Base-by-base conservation (phyloP, 1,140 invertebrate genomes). In the Probaryconus sp. region DNA sequence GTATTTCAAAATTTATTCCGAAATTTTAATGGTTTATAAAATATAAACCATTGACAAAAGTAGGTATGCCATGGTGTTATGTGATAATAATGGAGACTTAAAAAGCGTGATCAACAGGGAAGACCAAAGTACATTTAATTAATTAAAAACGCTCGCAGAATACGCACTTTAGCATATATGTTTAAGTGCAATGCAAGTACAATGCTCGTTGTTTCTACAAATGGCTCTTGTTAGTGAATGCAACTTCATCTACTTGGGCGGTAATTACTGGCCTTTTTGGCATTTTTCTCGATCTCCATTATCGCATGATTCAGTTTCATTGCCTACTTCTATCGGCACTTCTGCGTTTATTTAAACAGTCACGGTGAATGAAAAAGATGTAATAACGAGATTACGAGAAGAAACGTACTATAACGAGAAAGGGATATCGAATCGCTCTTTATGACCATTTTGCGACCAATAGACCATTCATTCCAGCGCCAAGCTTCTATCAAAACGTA, bases 401-500 rank as follows among this genome's bases (percentile, higher is more conserved):
- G 28, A 70, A 55, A 37, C 10, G 21, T 21, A 47, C 21, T 16
- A 16, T 43, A 47, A 56, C 50, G 31, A 43, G 42, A 48, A 35
- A 55, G 31, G 30, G 48, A 65, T 56, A 67, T 48, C 51, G 45
- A 38, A 48, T 48, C 20, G 40, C 45, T 51, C 55, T 69, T 60
- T 61, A 69, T 69, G 43, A 65, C 58, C 51, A 61, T 77, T 69
- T 68, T 26, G 51, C 37, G 50, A 56, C 47, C 61, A 68, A 77
- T 73, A 65, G 51, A 47, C 56, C 55, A 77, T 77, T 74, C 65
- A 77, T 70, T 74, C 26, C 50, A 50, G 31, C 33, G 55, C 60
- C 50, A 53, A 28, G 21, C 40, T 75, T 71, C 67, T 68, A 71
- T 78, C 71, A 47, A 69, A 67, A 60, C 53, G 67, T 69, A 75